These are phyloP conservation scores for Nothocercus julius DNA, from an alignment of 2,113 vertebrate genomes.

Conservation along the genomic window DNA sequence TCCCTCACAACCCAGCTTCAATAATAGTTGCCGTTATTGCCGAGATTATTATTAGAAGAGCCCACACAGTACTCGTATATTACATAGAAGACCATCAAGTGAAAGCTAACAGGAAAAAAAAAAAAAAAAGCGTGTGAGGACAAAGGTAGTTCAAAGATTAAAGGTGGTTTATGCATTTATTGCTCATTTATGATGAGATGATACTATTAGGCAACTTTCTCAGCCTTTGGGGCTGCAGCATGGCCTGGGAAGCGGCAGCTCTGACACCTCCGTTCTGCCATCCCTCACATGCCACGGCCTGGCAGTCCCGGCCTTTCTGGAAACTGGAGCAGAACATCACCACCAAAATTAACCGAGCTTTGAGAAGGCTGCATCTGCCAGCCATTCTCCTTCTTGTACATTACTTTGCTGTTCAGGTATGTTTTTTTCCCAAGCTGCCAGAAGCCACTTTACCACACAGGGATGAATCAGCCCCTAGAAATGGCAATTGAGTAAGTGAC, in stretches of 20 bases:
- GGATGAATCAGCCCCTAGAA: not conserved
- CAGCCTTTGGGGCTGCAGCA: not conserved
- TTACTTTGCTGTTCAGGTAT: not conserved
- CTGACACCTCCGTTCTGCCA: not conserved
- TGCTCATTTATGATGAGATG: not conserved
- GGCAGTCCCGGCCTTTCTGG: not conserved
- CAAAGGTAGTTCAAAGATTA: not conserved
- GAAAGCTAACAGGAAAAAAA: not conserved
- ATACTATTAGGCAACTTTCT: not conserved
- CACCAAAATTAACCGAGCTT: not conserved
- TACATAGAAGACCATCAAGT: not conserved
- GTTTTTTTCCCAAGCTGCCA: too few species aligned
- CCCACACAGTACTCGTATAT: not conserved
- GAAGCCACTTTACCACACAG: rapidly evolving
- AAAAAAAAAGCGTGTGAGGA: not conserved
- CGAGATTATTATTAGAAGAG: not conserved
- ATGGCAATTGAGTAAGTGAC: too few species aligned
- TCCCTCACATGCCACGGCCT: not conserved
- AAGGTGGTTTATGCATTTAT: conserved; percentile 3
- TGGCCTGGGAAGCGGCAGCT: not conserved
- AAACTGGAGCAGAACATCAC: not conserved
- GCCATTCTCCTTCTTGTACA: not conserved
- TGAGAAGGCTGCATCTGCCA: not conserved
- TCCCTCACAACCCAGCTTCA: not conserved
- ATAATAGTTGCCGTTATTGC: rapidly evolving